Percentiles rank a stretch among this genome's conserved stretches.
Evolutionary conservation across 2,113 vertebrate species (phyloP).

Genomic region (Chiloscyllium plagiosum): DNA sequence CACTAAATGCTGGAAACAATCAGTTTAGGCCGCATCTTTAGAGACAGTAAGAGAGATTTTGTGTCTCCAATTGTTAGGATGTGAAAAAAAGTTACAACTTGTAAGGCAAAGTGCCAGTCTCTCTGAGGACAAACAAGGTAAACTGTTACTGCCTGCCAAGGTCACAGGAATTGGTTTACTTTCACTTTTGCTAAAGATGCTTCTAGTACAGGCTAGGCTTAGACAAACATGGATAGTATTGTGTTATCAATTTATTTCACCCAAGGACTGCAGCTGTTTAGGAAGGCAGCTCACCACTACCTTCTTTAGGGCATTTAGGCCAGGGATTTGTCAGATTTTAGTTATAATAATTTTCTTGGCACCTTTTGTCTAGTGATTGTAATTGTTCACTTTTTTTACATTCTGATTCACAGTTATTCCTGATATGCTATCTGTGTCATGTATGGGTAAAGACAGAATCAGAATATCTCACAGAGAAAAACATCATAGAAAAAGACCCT

Average conservation of each 20-base stretch:
- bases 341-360: no score
- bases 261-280: no score
- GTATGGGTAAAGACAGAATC: no score
- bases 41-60: neutral
- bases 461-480: no score
- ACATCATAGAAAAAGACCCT: no score
- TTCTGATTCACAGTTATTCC: no score
- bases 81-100: neutral
- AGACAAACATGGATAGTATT: neutral
- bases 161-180: neutral
- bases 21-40: neutral
- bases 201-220: neutral
- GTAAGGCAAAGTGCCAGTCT: neutral
- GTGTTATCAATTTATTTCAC: neutral
- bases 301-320: no score
- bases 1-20: neutral
- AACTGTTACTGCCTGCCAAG: neutral
- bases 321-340: no score
- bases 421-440: no score
- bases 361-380: no score
- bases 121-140: neutral
- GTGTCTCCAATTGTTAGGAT: neutral
- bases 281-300: no score
- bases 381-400: no score
- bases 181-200: neutral